Base-by-base conservation (phyloP, 1,140 invertebrate genomes). In the Carcinoscorpius rotundicauda region DNA sequence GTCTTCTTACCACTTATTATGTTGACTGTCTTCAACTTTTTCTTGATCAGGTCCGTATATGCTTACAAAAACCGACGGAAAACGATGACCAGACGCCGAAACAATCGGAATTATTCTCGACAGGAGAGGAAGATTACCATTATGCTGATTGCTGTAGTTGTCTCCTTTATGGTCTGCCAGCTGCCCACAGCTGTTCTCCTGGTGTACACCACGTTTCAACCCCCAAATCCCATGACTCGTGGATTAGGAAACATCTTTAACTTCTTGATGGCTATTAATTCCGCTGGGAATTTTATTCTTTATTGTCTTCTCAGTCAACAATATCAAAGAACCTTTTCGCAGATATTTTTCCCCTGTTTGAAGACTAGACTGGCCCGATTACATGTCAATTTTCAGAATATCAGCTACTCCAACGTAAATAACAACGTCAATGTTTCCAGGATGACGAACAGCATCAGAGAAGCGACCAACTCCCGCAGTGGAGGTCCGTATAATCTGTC, bases 261-360 rank as follows among this genome's bases (percentile, higher is more conserved):
- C 75, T 78, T 88, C 49, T 75, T 90, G 50, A 79, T 85, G 10
- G 81, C 83, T 50, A 75, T 88, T 51, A 89, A 89, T 76, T 83
- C 87, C 3, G 77, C 79, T 2, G 81, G 79, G 3, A 89, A 89
- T 77, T 89, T 90, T 75, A 78, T 90, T 61, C 77, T 90, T 51
- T 90, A 90, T 75, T 88, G 86, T 64, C 83, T 84, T 49, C 81
- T 90, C 70, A 87, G 86, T 69, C 84, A 86, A 72, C 85, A 86
- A 70, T 90, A 89, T 76, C 79, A 87, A 48, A 81, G 82, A 63
- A 89, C 87, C 6, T 84, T 90, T 68, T 76, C 82, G 56, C 74
- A 80, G 55, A 78, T 87, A 3, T 84, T 89, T 72, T 83, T 82
- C 51, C 76, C 76, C 5, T 81, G 79, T 64, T 10, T 72, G 8